A percentile compares a stretch with the other conserved stretches of the same genome.
phyloP scores from a whole-genome alignment of 2,888 invertebrate species.

The Caradrina kadenii region DNA sequence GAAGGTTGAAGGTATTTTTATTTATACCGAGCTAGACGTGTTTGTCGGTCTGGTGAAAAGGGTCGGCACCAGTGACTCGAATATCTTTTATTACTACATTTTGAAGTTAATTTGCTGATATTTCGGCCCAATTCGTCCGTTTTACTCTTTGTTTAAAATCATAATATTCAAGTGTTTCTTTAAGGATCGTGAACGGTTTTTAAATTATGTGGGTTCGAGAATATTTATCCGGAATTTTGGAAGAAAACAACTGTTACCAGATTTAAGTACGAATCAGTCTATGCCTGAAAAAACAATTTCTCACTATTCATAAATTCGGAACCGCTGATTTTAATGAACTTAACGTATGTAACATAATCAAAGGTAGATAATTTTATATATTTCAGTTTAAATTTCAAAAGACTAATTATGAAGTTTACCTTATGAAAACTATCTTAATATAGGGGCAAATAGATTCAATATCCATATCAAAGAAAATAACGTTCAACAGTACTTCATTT shows the following conservation, averaged over 20 bases:
- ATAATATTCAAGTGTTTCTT: not conserved
- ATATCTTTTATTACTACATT: slow-evolving; percentile 46
- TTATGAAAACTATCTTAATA: too few species aligned
- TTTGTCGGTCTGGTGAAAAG: slow-evolving; percentile 33
- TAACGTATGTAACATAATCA: too few species aligned
- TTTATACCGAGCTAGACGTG: slow-evolving; percentile 32
- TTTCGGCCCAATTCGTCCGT: slow-evolving; percentile 9
- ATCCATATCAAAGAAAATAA: too few species aligned
- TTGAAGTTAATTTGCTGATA: slow-evolving; percentile 15
- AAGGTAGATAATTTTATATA: too few species aligned
- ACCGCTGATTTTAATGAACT: too few species aligned
- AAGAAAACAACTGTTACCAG: slow-evolving; percentile 13
- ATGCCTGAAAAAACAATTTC: too few species aligned
- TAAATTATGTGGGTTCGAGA: not conserved
- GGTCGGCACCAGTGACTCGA: slow-evolving; percentile 41
- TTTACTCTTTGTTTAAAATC: not conserved
- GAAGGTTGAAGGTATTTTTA: slow-evolving; percentile 49
- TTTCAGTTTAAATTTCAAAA: too few species aligned
- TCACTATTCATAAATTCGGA: too few species aligned
- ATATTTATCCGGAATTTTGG: not conserved
- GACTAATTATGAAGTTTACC: too few species aligned
- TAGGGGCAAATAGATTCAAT: too few species aligned
- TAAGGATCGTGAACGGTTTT: not conserved
- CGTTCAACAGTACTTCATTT: too few species aligned
- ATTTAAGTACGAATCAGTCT: not conserved